A percentile compares a stretch with the other conserved stretches of the same genome.
phyloP scores from a whole-genome alignment of 2,797 vertebrate species.

The Coregonus ussuriensis region DNA sequence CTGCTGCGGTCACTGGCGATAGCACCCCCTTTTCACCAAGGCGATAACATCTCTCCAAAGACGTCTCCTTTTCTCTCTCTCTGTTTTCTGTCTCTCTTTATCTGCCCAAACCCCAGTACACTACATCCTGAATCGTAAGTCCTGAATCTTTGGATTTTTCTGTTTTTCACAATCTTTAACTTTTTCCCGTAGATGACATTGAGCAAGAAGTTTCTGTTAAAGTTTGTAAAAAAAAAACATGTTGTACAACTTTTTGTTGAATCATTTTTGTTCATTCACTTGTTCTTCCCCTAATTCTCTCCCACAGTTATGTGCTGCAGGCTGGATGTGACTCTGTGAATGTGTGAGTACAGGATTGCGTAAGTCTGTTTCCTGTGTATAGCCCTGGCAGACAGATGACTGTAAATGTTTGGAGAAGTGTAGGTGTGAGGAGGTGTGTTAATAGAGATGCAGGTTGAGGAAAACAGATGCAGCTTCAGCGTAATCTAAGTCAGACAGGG shows the following conservation, averaged over 20 bases:
- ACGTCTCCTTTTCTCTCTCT: slow-evolving; percentile 18
- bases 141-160: background rate
- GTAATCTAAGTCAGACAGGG: background rate
- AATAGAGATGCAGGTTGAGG: slow-evolving; percentile 36
- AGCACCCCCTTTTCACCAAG: slow-evolving; percentile 21
- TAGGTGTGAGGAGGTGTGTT: slow-evolving; percentile 35
- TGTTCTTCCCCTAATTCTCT: background rate
- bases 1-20: slow-evolving; percentile 19
- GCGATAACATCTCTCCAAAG: slow-evolving; percentile 44
- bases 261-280: background rate
- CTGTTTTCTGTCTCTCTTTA: background rate
- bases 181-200: background rate
- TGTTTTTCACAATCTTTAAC: background rate
- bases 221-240: background rate
- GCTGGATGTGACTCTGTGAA: background rate
- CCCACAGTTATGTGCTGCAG: background rate
- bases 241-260: background rate
- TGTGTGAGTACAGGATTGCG: background rate
- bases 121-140: background rate
- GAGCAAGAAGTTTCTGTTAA: background rate
- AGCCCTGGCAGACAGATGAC: slow-evolving; percentile 36
- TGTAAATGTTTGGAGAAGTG: slow-evolving; percentile 59
- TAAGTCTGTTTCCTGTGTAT: slow-evolving; percentile 35
- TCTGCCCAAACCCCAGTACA: background rate
- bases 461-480: slow-evolving; percentile 9